Evolutionary conservation across 2,797 vertebrate genomes (phyloP), one percentile per base, ranked within the genome.

Genomic region (Staurois parvus): DNA sequence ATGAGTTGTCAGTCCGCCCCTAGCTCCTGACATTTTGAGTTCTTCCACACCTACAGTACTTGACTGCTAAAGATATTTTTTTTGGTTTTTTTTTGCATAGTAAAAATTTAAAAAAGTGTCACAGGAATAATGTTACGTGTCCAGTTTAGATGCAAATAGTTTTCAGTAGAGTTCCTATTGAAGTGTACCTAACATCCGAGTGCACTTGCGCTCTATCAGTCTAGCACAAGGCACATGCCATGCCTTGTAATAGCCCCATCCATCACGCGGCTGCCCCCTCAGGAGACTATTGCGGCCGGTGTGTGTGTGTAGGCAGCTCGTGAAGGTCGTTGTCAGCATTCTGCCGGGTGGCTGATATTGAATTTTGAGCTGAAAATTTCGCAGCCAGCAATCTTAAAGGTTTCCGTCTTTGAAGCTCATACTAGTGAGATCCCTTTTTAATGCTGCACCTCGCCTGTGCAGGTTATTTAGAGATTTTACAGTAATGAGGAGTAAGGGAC

Each of bases 321-420:
- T 24, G 82, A 84, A 84, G 73, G 82, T 76, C 82, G 66, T 64
- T 70, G 40, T 67, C 82, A 76, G 82, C 73, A 69, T 84, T 69
- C 73, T 84, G 73, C 74, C 29, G 48, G 21, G 62, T 76, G 56
- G 76, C 40, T 24, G 66, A 42, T 69, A 84, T 83, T 70, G 82
- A 73, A 84, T 84, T 84, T 28, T 70, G 30, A 30, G 37, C 62
- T 83, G 29, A 72, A 84, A 77, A 84, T 52, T 52, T n/a, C 82
- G 0, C 82, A 48, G 82, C 64, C 73, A 76, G 82, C 82, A 84
- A 48, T 84, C 74, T 37, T 37, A 70, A 83, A 76, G 82, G 82
- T 84, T 84, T n/a, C 64, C 10, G 8, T 11, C 30, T 15, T n/a
- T 76, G 24, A 76, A 34, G 30, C 74, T 12, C 7, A 10, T 42